Percentiles rank a stretch among this genome's conserved stretches.
Evolutionary conservation across 2,113 vertebrate species (phyloP).

Genomic region (Tiliqua scincoides): DNA sequence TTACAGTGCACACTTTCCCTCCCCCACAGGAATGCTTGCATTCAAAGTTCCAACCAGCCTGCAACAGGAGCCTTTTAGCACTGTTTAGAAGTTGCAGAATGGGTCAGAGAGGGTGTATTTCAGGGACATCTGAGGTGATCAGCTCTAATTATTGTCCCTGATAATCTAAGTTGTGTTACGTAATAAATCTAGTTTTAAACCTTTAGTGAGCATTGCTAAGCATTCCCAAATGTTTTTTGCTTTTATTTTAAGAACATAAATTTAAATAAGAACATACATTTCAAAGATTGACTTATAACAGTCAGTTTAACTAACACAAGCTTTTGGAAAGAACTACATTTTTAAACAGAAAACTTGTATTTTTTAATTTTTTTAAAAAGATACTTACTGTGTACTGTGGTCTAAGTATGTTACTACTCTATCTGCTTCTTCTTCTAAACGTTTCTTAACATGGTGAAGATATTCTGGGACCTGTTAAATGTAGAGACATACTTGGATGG

Average conservation of each 20-base stretch:
- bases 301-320: neutral
- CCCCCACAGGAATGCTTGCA: neutral
- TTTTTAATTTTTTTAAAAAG: neutral
- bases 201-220: neutral
- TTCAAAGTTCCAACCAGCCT: neutral
- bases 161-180: neutral
- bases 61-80: neutral
- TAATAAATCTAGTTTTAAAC: neutral
- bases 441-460: conserved; percentile 83
- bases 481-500: neutral
- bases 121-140: too few relatives aligned
- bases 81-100: neutral
- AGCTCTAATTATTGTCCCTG: neutral
- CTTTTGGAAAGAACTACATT: neutral
- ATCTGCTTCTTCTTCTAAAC: conserved; percentile 83
- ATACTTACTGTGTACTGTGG: conserved; percentile 83
- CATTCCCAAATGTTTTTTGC: neutral
- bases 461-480: conserved; percentile 80
- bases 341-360: neutral
- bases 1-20: neutral
- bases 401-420: conserved; percentile 84
- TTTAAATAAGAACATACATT: neutral
- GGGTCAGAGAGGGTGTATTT: too few relatives aligned
- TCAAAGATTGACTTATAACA: neutral
- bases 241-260: neutral